Base-by-base conservation (phyloP, 2,797 vertebrate genomes). In the Tapera naevia region DNA sequence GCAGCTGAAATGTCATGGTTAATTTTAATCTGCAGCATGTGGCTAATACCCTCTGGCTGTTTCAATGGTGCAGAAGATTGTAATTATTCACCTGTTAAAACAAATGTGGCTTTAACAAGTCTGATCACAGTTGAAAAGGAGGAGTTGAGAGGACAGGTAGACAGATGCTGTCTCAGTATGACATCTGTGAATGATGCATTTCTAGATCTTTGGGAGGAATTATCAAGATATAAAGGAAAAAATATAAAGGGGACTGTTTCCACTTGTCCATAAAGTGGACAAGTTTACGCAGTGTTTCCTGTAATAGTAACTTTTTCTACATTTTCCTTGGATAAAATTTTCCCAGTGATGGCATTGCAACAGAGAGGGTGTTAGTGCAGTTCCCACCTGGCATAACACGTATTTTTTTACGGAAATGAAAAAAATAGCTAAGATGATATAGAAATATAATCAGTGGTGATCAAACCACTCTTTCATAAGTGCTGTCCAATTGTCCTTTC, bases 11-110 rank as follows among this genome's bases (percentile, higher is more conserved):
- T 94, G 90, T 80, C 90, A 85, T 35, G 9, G 62, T 95, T 89
- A 85, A 95, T 95, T 95, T 93, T 83, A 89, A 67, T 88, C 67
- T 95, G 83, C 81, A 71, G 78, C 64, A 71, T 61, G 75, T 0
- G 0, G 80, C 69, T 89, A 50, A 92, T 95, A 43, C 72, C 93
- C 71, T 92, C 50, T 18, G 85, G 94, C 91, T 91, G 51, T 91
- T 95, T 78, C 86, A 94, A 0, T 60, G 72, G 71, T 69, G 75
- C 78, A 84, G 94, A 95, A 94, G 83, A 95, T 93, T 91, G 74
- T 89, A 95, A 95, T 95, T 93, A 91, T 88, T 95, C 94, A 95
- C 93, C 88, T 96, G 80, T 78, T 96, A 95, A 80, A 90, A 60
- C n/a, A 95, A 95, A 94, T 54, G 60, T 7, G 27, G 67, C 71